Evolutionary conservation across 2,113 vertebrate species (phyloP).

Genomic region (Eudyptes chrysolophus): DNA sequence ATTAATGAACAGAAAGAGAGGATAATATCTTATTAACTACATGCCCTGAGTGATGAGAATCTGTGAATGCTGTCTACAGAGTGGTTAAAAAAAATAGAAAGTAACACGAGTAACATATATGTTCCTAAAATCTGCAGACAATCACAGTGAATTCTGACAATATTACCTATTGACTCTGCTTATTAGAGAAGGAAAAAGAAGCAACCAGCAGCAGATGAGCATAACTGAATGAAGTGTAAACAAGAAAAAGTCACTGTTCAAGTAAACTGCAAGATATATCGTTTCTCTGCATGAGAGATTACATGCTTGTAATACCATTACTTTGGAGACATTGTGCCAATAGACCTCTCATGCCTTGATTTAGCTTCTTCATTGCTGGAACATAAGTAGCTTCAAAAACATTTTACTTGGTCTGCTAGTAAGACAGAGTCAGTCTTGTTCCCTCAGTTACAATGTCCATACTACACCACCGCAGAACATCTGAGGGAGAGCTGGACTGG

Average conservation of each 20-base stretch:
- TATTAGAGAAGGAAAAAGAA: not conserved
- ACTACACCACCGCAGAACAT: not conserved
- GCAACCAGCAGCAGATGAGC: not conserved
- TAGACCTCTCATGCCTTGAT: not conserved
- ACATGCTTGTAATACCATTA: not conserved
- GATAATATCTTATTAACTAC: not conserved
- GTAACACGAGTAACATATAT: not conserved
- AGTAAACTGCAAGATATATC: not conserved
- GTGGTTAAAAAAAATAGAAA: not conserved
- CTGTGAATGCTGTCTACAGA: not conserved
- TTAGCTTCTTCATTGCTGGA: not conserved
- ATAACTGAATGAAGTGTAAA: not conserved
- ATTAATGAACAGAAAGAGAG: not conserved
- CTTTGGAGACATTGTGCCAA: not conserved
- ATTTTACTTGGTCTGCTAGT: not conserved
- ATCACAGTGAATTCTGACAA: not conserved
- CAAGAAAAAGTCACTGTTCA: not conserved
- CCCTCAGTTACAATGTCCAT: not conserved
- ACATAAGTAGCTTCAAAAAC: not conserved
- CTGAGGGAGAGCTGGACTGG: not conserved
- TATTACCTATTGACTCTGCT: not conserved
- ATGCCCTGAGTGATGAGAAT: not conserved
- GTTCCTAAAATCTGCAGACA: not conserved
- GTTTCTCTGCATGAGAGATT: not conserved
- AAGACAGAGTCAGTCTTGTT: not conserved